These are phyloP conservation scores for Cydia pomonella DNA, from an alignment of 1,140 invertebrate genomes.

Conservation along the genomic window DNA sequence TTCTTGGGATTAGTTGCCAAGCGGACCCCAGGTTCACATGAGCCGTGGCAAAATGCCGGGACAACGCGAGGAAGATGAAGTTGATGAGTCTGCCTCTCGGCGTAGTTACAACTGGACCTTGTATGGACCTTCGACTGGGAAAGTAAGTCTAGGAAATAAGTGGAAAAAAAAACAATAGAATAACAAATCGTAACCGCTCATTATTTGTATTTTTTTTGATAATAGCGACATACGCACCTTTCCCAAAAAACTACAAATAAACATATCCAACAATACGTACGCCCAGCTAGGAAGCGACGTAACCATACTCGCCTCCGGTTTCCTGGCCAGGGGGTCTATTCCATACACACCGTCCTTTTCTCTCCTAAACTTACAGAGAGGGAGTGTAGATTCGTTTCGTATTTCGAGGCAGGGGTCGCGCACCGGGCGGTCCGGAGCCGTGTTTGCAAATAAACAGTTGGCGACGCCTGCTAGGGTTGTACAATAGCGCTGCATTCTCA, in stretches of 20 bases:
- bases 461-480: background rate
- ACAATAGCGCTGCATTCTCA: background rate
- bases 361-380: background rate
- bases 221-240: constrained; percentile 1
- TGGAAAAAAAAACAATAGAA: too few species aligned
- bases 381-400: background rate
- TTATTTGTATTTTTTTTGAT: background rate
- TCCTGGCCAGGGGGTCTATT: background rate
- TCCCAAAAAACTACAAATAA: constrained; percentile 13
- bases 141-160: too few species aligned
- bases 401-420: constrained; percentile 2
- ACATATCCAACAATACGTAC: background rate
- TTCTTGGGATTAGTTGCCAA: too few species aligned
- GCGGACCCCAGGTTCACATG: too few species aligned
- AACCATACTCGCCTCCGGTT: background rate
- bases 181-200: too few species aligned
- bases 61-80: too few species aligned
- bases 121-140: too few species aligned
- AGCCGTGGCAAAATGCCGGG: too few species aligned
- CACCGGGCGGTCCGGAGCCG: background rate
- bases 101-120: too few species aligned
- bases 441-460: constrained; percentile 20
- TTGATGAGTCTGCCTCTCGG: too few species aligned
- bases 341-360: background rate
- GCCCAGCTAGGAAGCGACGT: constrained; percentile 1